Percentiles rank a stretch among this genome's conserved stretches.
Conservation (phyloP, 2,113 vertebrate species). For the Corythoichthys intestinalis region DNA sequence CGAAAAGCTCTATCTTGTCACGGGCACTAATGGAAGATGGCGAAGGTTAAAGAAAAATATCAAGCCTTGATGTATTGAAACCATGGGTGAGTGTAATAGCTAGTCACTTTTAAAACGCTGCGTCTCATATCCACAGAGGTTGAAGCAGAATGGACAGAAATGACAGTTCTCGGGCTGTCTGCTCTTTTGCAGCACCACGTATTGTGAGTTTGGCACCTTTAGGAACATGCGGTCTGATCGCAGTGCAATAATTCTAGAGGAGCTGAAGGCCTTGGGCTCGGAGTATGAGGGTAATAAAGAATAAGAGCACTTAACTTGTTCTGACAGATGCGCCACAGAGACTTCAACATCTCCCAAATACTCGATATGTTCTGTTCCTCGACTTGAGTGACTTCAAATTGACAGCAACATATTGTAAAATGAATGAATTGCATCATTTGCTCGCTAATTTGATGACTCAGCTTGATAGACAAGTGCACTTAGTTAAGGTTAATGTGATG, state of each 20-base stretch:
- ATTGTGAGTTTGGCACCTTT: neutral
- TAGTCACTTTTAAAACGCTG: neutral
- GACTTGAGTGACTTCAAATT: neutral
- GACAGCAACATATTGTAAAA: neutral
- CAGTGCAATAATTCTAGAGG: neutral
- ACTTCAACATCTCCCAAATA: neutral
- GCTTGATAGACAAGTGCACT: neutral
- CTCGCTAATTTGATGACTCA: neutral
- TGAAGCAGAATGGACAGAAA: neutral
- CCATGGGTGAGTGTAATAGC: neutral
- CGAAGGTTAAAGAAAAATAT: conserved; percentile 3
- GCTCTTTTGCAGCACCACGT: neutral
- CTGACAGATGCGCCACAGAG: neutral
- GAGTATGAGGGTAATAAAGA: neutral
- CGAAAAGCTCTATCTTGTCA: neutral
- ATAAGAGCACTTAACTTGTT: neutral
- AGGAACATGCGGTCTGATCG: neutral
- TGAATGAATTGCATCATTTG: neutral
- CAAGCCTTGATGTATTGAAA: conserved; percentile 1
- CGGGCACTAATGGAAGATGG: neutral
- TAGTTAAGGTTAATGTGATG: neutral
- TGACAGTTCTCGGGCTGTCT: neutral
- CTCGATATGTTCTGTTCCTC: neutral
- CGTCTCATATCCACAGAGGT: neutral
- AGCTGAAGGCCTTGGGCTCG: neutral